Conservation (phyloP, 2,888 invertebrate genomes). For the Hymenopus coronatus region DNA sequence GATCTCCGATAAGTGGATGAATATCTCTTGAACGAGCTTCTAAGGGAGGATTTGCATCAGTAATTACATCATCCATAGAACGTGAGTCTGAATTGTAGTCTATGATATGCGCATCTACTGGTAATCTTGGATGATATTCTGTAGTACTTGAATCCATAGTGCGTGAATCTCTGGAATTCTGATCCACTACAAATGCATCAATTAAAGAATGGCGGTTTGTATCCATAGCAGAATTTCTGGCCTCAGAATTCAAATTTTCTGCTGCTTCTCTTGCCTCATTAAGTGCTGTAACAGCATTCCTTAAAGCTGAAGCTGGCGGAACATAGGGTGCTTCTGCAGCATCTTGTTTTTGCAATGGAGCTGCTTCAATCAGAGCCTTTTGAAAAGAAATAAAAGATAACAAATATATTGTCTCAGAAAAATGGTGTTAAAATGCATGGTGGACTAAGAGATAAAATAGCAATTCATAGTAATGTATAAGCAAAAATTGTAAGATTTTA, state of each 20-base stretch:
- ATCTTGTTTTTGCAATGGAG: slow-evolving; percentile 68
- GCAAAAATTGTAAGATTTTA: no score
- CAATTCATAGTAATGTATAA: no score
- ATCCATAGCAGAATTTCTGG: neutral
- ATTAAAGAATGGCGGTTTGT: neutral
- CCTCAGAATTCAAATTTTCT: neutral
- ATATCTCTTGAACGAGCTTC: neutral
- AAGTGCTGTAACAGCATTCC: slow-evolving; percentile 25
- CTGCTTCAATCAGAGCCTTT: slow-evolving; percentile 86
- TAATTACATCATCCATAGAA: neutral
- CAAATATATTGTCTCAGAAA: no score
- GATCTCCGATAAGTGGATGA: neutral
- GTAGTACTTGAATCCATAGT: neutral
- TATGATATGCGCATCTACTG: neutral
- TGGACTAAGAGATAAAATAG: no score
- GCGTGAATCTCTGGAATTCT: neutral
- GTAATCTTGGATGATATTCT: neutral
- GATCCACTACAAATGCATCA: neutral
- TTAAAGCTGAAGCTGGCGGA: slow-evolving; percentile 35
- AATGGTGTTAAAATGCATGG: no score
- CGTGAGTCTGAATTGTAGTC: neutral
- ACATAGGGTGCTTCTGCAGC: slow-evolving; percentile 47
- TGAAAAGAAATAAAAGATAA: slow-evolving; percentile 44
- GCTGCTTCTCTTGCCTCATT: neutral
- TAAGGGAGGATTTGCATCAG: neutral